A percentile compares a stretch with the other conserved stretches of the same genome.
These are phyloP conservation scores for Cygnus atratus DNA, from an alignment of 2,113 vertebrate species.

Conservation along the genomic window DNA sequence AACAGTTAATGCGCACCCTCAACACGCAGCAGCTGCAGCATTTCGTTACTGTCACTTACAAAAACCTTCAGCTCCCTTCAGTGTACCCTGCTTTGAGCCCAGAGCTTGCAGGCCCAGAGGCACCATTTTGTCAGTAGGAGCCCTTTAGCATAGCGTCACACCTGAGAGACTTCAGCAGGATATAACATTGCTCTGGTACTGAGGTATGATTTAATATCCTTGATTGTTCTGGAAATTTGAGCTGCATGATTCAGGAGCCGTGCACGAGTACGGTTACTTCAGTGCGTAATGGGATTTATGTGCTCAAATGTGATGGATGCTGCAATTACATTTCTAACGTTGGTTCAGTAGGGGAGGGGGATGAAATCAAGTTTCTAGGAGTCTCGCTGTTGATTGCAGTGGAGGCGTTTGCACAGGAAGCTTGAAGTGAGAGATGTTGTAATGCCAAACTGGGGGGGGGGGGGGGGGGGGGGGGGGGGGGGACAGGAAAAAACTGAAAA, in stretches of 20 bases:
- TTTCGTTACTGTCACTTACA: slow-evolving; percentile 29
- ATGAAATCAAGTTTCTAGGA: accelerated
- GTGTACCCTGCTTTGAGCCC: neutral
- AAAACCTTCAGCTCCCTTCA: neutral
- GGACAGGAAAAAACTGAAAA: neutral
- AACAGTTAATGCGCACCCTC: neutral
- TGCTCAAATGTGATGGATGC: neutral
- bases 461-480: no score
- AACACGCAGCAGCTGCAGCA: slow-evolving; percentile 54
- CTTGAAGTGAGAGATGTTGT: neutral
- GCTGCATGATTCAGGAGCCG: slow-evolving; percentile 5
- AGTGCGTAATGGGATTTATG: neutral
- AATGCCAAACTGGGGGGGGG: neutral
- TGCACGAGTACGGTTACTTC: neutral
- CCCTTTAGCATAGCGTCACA: neutral
- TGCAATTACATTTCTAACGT: neutral
- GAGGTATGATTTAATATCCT: slow-evolving; percentile 58
- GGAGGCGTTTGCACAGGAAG: neutral
- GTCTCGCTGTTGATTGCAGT: neutral
- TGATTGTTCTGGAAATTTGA: slow-evolving; percentile 20
- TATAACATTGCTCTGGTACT: neutral
- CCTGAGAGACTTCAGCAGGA: slow-evolving; percentile 18
- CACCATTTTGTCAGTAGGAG: neutral
- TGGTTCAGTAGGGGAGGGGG: neutral
- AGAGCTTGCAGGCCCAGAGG: neutral